Conservation (phyloP, 64 coral and sea anemone genomes). For the Montipora capricornis region DNA sequence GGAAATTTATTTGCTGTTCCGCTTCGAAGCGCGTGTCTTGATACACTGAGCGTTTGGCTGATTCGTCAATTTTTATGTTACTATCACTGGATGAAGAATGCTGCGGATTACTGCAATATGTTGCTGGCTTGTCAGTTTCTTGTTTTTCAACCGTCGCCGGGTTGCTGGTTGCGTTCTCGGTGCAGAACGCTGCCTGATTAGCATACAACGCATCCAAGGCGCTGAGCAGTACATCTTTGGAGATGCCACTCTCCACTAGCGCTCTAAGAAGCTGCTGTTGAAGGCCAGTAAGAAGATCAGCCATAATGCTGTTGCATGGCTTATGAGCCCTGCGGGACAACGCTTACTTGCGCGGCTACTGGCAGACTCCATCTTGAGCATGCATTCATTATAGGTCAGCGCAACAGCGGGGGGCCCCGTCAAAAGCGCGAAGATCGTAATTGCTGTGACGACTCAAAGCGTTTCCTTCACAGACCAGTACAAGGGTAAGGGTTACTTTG, state of each 20-base stretch:
- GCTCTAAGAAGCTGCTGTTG: conserved; percentile 71
- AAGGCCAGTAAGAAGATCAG: conserved; percentile 62
- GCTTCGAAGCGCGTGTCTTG: conserved; percentile 23
- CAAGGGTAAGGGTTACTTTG: too few relatives aligned
- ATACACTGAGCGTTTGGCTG: background rate
- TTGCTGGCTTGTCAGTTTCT: conserved; percentile 9
- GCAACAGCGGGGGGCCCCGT: conserved; percentile 51
- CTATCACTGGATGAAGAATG: background rate
- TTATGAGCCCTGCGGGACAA: background rate
- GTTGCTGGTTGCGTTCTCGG: conserved; percentile 8
- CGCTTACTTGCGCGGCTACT: conserved; percentile 5
- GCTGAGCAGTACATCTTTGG: conserved; percentile 66
- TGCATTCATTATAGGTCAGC: conserved; percentile 92
- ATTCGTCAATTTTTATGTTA: conserved; percentile 29
- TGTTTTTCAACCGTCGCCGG: conserved; percentile 37
- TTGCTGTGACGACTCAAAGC: too few relatives aligned
- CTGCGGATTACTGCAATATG: background rate
- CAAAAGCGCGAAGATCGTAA: background rate
- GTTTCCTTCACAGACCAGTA: too few relatives aligned
- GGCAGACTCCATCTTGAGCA: conserved; percentile 67
- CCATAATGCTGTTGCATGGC: conserved; percentile 39
- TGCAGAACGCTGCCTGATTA: conserved; percentile 5
- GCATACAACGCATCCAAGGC: conserved; percentile 60
- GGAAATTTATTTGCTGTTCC: conserved; percentile 22
- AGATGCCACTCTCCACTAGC: conserved; percentile 79